phyloP scores from a whole-genome alignment of 1,140 invertebrate species.

The Brachionus asplanchnoidis region DNA sequence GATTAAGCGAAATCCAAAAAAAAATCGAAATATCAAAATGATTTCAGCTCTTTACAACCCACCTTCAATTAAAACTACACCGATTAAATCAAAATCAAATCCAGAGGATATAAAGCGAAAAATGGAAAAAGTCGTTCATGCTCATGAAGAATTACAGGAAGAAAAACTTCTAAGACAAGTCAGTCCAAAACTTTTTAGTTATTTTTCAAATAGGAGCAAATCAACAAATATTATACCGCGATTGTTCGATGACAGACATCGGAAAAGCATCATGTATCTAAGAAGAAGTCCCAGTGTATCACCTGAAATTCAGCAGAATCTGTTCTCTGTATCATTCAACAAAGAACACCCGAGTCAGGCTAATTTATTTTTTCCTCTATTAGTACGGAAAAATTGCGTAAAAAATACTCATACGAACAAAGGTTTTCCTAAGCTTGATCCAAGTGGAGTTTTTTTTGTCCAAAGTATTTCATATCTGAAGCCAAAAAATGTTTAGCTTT shows the following conservation, averaged over 20 bases:
- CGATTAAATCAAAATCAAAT: background rate
- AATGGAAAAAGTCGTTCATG: slow-evolving; percentile 8
- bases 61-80: background rate
- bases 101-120: background rate
- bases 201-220: slow-evolving; percentile 4
- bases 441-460: background rate
- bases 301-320: background rate
- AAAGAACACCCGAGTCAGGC: background rate
- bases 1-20: background rate
- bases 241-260: background rate
- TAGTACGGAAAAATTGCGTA: background rate
- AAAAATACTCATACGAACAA: background rate
- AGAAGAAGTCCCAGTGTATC: background rate
- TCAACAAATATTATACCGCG: background rate
- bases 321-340: background rate
- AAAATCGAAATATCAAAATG: background rate
- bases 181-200: background rate
- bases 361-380: slow-evolving; percentile 16
- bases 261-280: background rate
- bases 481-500: background rate
- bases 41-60: background rate
- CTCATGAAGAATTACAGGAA: background rate
- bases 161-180: slow-evolving; percentile 12
- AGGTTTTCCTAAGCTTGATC: background rate
- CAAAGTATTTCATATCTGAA: slow-evolving; percentile 34